phyloP scores from a whole-genome alignment of 2,797 vertebrate species.

The Picus viridis region DNA sequence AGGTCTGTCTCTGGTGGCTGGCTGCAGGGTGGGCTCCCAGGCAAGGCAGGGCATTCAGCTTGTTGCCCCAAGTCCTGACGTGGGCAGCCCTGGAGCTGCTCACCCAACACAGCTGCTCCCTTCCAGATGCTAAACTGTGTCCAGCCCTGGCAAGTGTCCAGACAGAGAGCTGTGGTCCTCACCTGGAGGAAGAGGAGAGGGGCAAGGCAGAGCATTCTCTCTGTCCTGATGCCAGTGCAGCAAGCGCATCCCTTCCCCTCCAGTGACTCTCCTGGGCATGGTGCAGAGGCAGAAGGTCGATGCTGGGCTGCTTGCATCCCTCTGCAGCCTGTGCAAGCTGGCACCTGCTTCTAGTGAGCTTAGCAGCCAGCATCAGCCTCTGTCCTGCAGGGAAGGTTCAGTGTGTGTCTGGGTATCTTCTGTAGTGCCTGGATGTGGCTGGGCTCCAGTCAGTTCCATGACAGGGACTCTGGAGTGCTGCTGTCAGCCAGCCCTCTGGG shows the following conservation, averaged over 20 bases:
- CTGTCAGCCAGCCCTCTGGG: not conserved
- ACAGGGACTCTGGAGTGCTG: not conserved
- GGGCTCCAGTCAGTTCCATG: not conserved
- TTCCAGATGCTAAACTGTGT: not conserved
- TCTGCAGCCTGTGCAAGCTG: not conserved
- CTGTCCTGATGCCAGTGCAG: not conserved
- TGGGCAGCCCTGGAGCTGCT: not conserved
- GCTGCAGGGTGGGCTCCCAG: not conserved
- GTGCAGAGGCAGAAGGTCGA: not conserved
- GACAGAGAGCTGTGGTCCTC: not conserved
- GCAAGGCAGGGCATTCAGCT: not conserved
- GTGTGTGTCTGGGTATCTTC: not conserved
- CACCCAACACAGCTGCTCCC: not conserved
- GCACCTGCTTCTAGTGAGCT: not conserved
- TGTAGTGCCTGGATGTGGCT: not conserved
- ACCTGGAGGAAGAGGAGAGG: not conserved
- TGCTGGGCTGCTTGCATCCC: not conserved
- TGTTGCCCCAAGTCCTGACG: not conserved
- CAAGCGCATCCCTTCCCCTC: accelerated
- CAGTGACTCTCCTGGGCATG: not conserved
- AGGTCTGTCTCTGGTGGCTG: not conserved
- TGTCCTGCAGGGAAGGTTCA: not conserved
- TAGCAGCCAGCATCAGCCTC: not conserved
- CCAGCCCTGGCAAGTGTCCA: not conserved
- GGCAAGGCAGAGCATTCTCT: not conserved